Evolutionary conservation across 2,113 vertebrate species (phyloP), one percentile per base, ranked within the genome.

Genomic region (Mirza zaza): DNA sequence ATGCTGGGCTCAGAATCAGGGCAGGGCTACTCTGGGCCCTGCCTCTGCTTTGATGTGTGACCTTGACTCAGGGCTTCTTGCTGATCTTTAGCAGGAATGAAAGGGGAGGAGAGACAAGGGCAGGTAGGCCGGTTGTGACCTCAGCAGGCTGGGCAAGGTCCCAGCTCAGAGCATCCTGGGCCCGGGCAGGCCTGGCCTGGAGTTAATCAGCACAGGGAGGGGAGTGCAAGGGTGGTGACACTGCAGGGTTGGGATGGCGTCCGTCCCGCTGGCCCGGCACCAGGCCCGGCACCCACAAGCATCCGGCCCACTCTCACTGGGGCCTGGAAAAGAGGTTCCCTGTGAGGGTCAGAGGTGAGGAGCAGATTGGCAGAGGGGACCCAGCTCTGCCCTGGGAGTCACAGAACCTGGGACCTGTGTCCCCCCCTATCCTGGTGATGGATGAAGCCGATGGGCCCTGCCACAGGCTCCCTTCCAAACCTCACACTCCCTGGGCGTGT

Each of bases 161-260:
- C 27, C 29, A 23, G 67, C 42, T 48, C 11, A 0, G 36, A 57
- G n/a, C 25, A 0, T 90, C 59, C 84, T 82, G 87, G 45, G 63
- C 76, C n/a, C 15, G 0, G 20, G 57, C 2, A 0, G 61, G 27
- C 86, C 27, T 6, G 61, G 82, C 71, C 86, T 81, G 77, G 81
- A 94, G 59, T 59, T 88, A 15, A 87, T 96, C 50, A 91, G 81
- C 34, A 0, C 36, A 1, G 29, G 86, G 83, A 97, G 59, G 29
- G 71, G 8, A 4, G 3, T 0, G 2, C 0, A 3, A 73, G 59
- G 63, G 15, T 6, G 14, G 52, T 55, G 48, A 77, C 67, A 65
- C 71, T 91, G 0, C 0, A 52, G 59, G 73, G n/a, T 29, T 7
- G 1, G 29, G 32, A 45, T 45, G 39, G 61, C 25, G 0, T 91